Base-by-base conservation (phyloP, 2,888 invertebrate genomes). In the Sceliomorpha sp. region DNA sequence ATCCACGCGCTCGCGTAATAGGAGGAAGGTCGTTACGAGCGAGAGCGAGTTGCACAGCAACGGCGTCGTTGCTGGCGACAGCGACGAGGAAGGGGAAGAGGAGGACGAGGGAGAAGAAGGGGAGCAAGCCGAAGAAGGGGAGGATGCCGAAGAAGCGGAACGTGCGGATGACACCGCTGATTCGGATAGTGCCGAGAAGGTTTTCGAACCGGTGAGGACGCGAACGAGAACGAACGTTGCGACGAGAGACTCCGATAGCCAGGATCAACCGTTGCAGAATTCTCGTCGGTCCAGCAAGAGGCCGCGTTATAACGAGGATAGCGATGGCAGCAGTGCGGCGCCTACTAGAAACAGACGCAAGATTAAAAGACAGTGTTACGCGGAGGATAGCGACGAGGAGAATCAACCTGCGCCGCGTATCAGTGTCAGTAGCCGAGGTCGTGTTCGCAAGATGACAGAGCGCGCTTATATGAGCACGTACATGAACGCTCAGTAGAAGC, bases 361-460 rank as follows among this genome's bases (percentile, higher is more conserved):
- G 59, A 77, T 83, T 0, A 85, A 84, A 24, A 76, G 85, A 13
- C 85, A 82, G 31, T 84, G 86, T 70, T 89, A 89, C 42, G 87
- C 85, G 1, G 89, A 89, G 63, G 88, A 87, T 4, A 86, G 85
- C 71, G 87, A 87, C 39, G 88, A 85, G 37, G 76, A 76, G 5
- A 60, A 32, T 42, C 55, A 48, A n/a, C 39, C 48, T 6, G 56
- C 42, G 1, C 48, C 70, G 5, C 56, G 56, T 5, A 56, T 62
- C 47, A 82, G 82, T 69, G 72, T 76, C 32, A 95, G 94, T 84
- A 96, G 96, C 78, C 91, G 97, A 48, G 97, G 97, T 1, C 91
- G 97, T 32, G 92, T 97, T 55, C 91, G 97, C 48, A 94, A 94
- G 88, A 91, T 96, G 77, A 96, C 96, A 15, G 93, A 94, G 56